Evolutionary conservation across 2,888 invertebrate genomes (phyloP), one percentile per base, ranked within the genome.

Genomic region (Cyrtodaria siliqua): DNA sequence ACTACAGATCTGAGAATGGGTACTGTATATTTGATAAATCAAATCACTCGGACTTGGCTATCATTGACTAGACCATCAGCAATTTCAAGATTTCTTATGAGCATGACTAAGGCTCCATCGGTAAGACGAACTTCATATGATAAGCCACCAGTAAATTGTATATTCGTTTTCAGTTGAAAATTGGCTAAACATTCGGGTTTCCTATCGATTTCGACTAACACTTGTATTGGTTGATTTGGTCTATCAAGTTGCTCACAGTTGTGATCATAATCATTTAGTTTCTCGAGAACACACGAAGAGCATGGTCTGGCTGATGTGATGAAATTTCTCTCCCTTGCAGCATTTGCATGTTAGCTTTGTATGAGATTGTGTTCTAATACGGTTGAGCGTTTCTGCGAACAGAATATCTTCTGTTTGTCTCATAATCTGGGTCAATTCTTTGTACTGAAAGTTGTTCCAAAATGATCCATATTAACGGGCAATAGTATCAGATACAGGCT

Each of bases 41-140:
- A 59, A 40, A 62, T 42, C 12, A 81, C 56, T 44, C 20, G 52
- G 1, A 69, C 82, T 57, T 72, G 71, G 6, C 63, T 59, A n/a
- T 73, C 76, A 73, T 82, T 76, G 0, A 69, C 73, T 20, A 82
- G 59, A n/a, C 79, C 79, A 73, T 79, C 79, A 16, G 55, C 9
- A 9, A 79, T 67, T 60, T 82, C 74, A 26, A 82, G 29, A 53
- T 77, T 82, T 33, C 68, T 55, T 24, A 60, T 69, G 12, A 79
- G n/a, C 73, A 82, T 82, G 2, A 79, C 70, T 55, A 49, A 63
- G 40, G 79, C 76, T 14, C 61, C 66, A 20, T 66, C 27, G 23
- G 61, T 29, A 81, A 18, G 1, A 8, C 12, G 6, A 6, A 77
- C 20, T 27, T 44, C 59, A 20, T 4, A 16, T 23, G 64, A 23